Evolutionary conservation across 2,888 invertebrate genomes (phyloP), one percentile per base, ranked within the genome.

Genomic region (Napeogenes sylphis): DNA sequence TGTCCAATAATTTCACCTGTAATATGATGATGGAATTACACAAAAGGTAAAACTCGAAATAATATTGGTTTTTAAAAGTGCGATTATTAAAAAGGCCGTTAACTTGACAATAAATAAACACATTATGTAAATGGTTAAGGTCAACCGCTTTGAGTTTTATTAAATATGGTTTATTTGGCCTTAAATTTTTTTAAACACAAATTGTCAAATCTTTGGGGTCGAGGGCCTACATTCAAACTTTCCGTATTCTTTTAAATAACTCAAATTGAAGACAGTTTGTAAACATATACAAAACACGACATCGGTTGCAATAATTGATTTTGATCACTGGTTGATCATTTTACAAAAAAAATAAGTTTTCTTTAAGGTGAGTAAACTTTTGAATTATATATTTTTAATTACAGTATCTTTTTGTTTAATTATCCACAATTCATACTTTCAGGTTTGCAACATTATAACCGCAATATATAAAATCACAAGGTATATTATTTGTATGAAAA

Each of bases 1-100:
- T 70, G 56, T 85, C 77, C 67, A 92, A 73, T 45, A 90, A 72
- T 75, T 84, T 87, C 38, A 92, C 87, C 92, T 92, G 75, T 62
- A 85, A 87, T 71, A 62, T 71, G 58, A 73, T 42, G 62, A 64
- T 47, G 47, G 32, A n/a, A 58, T 46, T 38, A 55, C 13, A 8
- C 12, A n/a, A 32, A 53, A 30, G n/a, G 42, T 14, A 55, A 60
- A 58, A 45, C 4, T 46, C 13, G 13, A 56, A 35, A 54, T 45
- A 63, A 53, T 63, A 45, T 65, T 59, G 63, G 58, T 57, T 57
- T 65, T 59, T 13, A 61, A 61, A 66, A 69, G 65, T 57, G 53
- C 67, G 67, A 59, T 61, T 64, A 70, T 66, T 56, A 63, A 67
- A 64, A 58, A 51, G 32, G 61, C 57, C 65, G 65, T 69, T 59